phyloP scores from a whole-genome alignment of 2,888 invertebrate species.

The Drosophila borborema region DNA sequence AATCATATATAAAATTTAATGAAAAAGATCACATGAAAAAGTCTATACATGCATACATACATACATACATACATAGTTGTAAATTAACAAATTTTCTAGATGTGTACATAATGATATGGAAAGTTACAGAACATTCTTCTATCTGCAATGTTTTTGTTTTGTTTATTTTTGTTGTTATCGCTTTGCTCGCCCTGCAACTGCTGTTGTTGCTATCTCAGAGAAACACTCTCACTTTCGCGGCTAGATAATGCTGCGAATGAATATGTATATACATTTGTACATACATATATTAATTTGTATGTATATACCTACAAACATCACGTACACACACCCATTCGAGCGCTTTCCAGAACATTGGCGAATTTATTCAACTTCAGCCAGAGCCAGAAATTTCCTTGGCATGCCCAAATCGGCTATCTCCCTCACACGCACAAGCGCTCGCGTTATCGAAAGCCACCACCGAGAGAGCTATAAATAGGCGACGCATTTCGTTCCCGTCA shows the following conservation, averaged over 20 bases:
- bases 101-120: not conserved
- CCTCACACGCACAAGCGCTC: conserved; percentile 17
- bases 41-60: too few relatives aligned
- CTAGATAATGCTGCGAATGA: conserved; percentile 43
- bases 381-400: conserved; percentile 52
- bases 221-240: conserved; percentile 60
- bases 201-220: conserved; percentile 14
- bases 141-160: conserved; percentile 1
- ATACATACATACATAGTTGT: too few relatives aligned
- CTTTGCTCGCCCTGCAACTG: conserved; percentile 5
- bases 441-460: conserved; percentile 39
- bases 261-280: not conserved
- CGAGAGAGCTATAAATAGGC: conserved; percentile 65
- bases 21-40: not conserved
- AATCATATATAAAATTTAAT: not conserved
- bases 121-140: conserved; percentile 4
- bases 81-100: not conserved
- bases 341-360: conserved; percentile 55
- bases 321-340: conserved; percentile 31
- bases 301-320: conserved; percentile 12
- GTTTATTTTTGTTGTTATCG: conserved; percentile 9
- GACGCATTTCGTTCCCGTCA: conserved; percentile 20
- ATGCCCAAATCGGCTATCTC: conserved; percentile 19
- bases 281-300: not conserved
- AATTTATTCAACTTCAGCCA: conserved; percentile 34